Evolutionary conservation across 2,888 invertebrate species (phyloP).

Genomic region (Aspidapion aeneum): DNA sequence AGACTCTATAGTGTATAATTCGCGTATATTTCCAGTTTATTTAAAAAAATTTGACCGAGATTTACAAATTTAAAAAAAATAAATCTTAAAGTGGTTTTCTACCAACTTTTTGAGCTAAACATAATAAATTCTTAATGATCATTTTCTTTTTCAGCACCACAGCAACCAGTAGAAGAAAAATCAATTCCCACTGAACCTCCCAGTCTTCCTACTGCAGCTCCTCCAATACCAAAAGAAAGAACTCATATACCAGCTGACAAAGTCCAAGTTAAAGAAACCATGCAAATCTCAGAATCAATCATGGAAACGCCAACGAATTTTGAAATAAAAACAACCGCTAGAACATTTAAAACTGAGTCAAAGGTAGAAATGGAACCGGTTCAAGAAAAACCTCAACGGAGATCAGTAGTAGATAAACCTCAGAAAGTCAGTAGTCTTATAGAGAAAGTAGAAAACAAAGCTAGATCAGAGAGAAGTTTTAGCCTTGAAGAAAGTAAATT

Average conservation of each 20-base stretch:
- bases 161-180: conserved; percentile 16
- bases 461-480: not conserved
- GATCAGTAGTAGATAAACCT: conserved; percentile 13
- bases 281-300: not conserved
- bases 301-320: not conserved
- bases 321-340: not conserved
- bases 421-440: conserved; percentile 4
- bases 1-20: too few relatives aligned
- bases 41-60: too few relatives aligned
- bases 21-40: too few relatives aligned
- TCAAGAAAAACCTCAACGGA: conserved; percentile 1
- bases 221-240: conserved; percentile 10
- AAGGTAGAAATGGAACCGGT: not conserved
- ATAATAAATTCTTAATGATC: too few relatives aligned
- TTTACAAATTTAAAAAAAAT: too few relatives aligned
- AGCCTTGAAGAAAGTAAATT: not conserved
- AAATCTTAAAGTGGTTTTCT: too few relatives aligned
- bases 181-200: conserved; percentile 16
- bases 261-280: not conserved
- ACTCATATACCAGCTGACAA: not conserved
- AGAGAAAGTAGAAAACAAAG: not conserved
- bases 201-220: not conserved
- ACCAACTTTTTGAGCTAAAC: too few relatives aligned
- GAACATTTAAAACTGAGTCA: not conserved
- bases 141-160: too few relatives aligned